phyloP scores from a whole-genome alignment of 2,888 invertebrate genomes.

The Trichopoda pennipes region DNA sequence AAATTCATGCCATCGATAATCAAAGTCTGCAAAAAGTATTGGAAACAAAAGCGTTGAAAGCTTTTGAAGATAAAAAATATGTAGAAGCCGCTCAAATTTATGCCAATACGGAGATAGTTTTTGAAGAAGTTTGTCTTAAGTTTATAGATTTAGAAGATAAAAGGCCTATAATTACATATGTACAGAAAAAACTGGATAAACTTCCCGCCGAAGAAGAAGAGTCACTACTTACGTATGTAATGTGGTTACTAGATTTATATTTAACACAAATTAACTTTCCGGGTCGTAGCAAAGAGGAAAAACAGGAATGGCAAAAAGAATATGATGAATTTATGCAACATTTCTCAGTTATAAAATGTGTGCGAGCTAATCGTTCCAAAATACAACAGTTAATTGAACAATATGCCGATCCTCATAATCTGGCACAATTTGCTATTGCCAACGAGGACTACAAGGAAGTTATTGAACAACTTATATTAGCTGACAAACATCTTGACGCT shows the following conservation, averaged over 20 bases:
- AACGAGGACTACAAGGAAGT: constrained; percentile 94
- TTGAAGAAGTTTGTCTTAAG: constrained; percentile 96
- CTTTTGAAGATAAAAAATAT: constrained; percentile 89
- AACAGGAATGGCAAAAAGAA: constrained; percentile 85
- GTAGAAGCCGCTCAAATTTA: constrained; percentile 92
- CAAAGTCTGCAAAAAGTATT: constrained; percentile 91
- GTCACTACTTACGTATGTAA: constrained; percentile 94
- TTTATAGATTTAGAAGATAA: constrained; percentile 87
- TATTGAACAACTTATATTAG: constrained; percentile 93
- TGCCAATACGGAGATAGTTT: constrained; percentile 94
- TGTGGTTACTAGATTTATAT: constrained; percentile 97
- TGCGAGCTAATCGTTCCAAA: constrained; percentile 89
- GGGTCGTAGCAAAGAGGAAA: constrained; percentile 76
- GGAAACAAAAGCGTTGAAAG: constrained; percentile 92
- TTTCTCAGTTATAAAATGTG: constrained; percentile 88
- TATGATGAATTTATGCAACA: constrained; percentile 89
- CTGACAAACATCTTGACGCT: constrained; percentile 88
- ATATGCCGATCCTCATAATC: constrained; percentile 95
- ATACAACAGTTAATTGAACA: constrained; percentile 95
- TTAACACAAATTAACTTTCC: constrained; percentile 90
- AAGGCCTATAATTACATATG: constrained; percentile 92
- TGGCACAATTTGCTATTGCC: constrained; percentile 92
- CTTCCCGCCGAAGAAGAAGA: constrained; percentile 86
- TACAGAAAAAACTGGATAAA: constrained; percentile 90
- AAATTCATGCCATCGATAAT: constrained; percentile 90